These are phyloP conservation scores for Lepidothrix coronata DNA, from an alignment of 2,113 vertebrate genomes.

Conservation along the genomic window DNA sequence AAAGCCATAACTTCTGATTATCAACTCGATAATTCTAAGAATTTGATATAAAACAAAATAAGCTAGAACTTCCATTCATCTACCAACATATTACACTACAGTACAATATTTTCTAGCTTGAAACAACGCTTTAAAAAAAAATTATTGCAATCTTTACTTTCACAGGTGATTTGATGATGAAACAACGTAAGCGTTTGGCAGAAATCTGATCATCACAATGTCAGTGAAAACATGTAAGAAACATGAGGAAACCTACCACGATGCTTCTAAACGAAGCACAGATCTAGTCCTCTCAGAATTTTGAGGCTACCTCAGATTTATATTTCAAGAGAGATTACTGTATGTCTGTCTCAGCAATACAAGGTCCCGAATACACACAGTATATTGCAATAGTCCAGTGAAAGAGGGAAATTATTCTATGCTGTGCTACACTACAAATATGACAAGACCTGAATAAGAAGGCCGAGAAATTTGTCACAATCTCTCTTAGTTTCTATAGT, in stretches of 20 bases:
- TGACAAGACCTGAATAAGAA: background rate
- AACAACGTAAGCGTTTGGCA: background rate
- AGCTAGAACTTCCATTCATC: background rate
- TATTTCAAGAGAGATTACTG: background rate
- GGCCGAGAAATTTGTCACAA: background rate
- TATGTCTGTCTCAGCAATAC: background rate
- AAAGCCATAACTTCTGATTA: background rate
- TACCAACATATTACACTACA: background rate
- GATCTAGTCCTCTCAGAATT: background rate
- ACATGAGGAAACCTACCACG: background rate
- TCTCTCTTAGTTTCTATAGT: background rate
- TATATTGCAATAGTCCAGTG: background rate
- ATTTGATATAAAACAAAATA: background rate
- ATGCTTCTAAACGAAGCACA: background rate
- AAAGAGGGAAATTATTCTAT: accelerated
- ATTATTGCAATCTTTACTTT: background rate
- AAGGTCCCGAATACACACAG: background rate
- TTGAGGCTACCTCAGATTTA: background rate
- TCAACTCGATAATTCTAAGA: background rate
- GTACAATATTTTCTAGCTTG: background rate
- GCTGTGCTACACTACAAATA: background rate
- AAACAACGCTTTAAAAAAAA: background rate
- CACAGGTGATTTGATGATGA: background rate
- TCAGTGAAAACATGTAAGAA: background rate
- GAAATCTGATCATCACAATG: background rate